phyloP scores from a whole-genome alignment of 2,888 invertebrate species.

The Patella pellucida region DNA sequence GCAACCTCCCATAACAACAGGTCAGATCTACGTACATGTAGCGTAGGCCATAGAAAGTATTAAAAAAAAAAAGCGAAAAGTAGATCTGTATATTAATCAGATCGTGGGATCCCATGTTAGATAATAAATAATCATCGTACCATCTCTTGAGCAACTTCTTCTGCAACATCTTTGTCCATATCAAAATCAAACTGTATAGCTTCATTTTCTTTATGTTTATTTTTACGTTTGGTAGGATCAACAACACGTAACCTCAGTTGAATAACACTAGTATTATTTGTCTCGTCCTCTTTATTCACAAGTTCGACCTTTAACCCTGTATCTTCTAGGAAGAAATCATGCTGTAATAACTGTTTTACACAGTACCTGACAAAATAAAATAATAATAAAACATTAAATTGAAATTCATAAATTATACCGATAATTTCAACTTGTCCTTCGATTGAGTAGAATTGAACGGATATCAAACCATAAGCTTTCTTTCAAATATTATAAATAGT shows the following conservation, averaged over 20 bases:
- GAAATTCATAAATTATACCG: too few species aligned
- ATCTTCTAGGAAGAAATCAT: conserved; percentile 98
- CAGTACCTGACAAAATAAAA: conserved; percentile 78
- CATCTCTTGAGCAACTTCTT: conserved; percentile 96
- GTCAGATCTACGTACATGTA: too few species aligned
- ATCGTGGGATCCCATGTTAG: not conserved
- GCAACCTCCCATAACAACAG: too few species aligned
- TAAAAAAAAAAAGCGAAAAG: too few species aligned
- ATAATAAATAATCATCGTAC: conserved; percentile 69
- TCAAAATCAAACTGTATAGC: conserved; percentile 99
- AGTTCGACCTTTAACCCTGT: conserved; percentile 85
- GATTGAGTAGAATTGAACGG: too few species aligned
- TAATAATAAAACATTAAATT: too few species aligned
- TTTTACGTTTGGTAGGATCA: conserved; percentile 96
- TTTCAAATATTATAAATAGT: too few species aligned
- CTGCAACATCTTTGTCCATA: conserved; percentile 89
- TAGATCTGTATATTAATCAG: too few species aligned
- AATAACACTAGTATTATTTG: conserved; percentile 68
- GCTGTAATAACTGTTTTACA: conserved; percentile 92
- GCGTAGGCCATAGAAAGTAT: too few species aligned
- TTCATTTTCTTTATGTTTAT: conserved; percentile 98
- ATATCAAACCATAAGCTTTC: too few species aligned
- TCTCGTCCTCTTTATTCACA: conserved; percentile 75
- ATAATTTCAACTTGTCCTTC: too few species aligned
- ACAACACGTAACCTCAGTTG: conserved; percentile 93